Evolutionary conservation across 2,113 vertebrate genomes (phyloP), one percentile per base, ranked within the genome.

Genomic region (Perca fluviatilis): DNA sequence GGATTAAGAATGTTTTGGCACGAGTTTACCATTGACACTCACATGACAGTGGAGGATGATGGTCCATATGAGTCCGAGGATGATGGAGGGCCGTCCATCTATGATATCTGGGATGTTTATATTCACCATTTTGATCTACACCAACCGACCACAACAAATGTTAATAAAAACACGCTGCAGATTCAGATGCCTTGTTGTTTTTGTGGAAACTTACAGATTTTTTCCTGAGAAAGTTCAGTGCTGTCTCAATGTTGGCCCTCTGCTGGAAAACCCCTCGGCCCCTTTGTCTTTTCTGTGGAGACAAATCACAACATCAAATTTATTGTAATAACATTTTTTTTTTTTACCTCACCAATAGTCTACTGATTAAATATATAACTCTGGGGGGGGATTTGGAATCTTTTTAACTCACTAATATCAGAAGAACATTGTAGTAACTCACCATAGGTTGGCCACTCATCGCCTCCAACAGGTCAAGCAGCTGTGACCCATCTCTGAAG

Each of bases 31-130:
- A 40, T 0, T 51, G 13, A 16, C 87, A 95, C 97, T 96, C 88
- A 99, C 98, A 68, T 99, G 97, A 91, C 97, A 98, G 92, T 97
- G 97, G 83, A 97, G 93, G 86, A 99, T 98, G 91, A 99, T 96
- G 86, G 95, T 97, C 98, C 98, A 99, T 84, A 98, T 95, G 8
- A 99, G 94, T 71, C 97, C 97, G 36, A 99, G 96, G 85, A 98
- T 95, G 90, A 98, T 97, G 80, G 97, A 96, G 30, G 97, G 97
- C 49, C 96, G 97, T 84, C 98, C 98, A 65, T 97, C 97, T 76
- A 97, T 91, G 85, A 99, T 96, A 92, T 99, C 98, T 89, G 97
- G 74, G 83, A 98, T 94, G 89, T 98, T 97, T 93, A 99, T 97
- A 92, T 99, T 98, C 88, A 98, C 97, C 87, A 98, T 87, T 86